Conservation (phyloP, 2,113 vertebrate genomes). For the Pterocles gutturalis region DNA sequence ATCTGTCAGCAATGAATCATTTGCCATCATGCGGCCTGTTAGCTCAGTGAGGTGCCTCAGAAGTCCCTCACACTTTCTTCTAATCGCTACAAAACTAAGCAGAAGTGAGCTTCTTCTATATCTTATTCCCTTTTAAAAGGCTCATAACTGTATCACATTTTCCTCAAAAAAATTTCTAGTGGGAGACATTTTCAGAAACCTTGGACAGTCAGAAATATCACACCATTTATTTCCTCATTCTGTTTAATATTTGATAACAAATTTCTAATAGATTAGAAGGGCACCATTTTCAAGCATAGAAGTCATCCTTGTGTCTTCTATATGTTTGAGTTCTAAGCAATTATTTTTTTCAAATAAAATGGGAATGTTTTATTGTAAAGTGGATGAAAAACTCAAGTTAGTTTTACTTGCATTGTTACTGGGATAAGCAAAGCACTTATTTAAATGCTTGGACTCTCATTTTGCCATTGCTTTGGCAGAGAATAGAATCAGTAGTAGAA, state of each 20-base stretch:
- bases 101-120: not conserved
- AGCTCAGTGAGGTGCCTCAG: constrained; percentile 21
- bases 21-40: constrained; percentile 24
- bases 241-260: not conserved
- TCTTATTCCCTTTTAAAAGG: not conserved
- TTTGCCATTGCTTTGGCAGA: not conserved
- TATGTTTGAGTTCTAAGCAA: not conserved
- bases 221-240: not conserved
- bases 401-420: not conserved
- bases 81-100: constrained; percentile 5
- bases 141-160: not conserved
- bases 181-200: not conserved
- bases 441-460: not conserved
- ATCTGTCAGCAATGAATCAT: constrained; percentile 41
- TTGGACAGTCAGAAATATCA: not conserved
- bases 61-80: constrained; percentile 1
- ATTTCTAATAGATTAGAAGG: not conserved
- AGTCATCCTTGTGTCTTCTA: not conserved
- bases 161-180: not conserved
- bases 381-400: not conserved
- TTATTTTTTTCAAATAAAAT: not conserved
- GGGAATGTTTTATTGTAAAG: not conserved
- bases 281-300: not conserved
- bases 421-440: not conserved
- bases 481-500: not conserved